Evolutionary conservation across 2,888 invertebrate species (phyloP), one percentile per base, ranked within the genome.

Genomic region (Drosophila parthenogenetica): DNA sequence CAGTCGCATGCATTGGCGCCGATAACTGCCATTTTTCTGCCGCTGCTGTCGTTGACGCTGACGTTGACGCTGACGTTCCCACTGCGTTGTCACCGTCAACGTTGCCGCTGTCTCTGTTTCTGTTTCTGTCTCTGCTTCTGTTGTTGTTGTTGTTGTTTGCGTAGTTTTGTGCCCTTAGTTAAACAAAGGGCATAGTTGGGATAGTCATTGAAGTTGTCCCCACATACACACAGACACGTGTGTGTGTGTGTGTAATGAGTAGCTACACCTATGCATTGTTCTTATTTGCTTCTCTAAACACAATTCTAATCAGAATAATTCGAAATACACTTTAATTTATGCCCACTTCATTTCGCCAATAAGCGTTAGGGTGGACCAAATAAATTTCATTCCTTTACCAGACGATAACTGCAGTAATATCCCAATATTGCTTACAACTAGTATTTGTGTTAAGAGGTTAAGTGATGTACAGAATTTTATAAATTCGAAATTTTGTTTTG

Each of bases 1-100:
- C 74, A 74, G 70, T 86, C 79, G 72, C 80, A 89, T 89, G 82
- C 90, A 89, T 90, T 84, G 83, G 85, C 89, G 90, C 89, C 89
- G 89, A 90, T 90, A 90, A 89, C 87, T 85, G 89, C 79, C 89
- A 85, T 85, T 89, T 84, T 89, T 83, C 79, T 77, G 70, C 77
- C 66, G 60, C 69, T 72, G 54, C 42, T 32, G 60, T 14, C 59
- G 58, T 14, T 25, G 53, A 22, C 45, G 46, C n/a, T 25, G 40
- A 29, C 45, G 46, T 13, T 25, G 40, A 29, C 53, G 53, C 51
- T 22, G 40, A 22, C 40, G 16, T 14, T 32, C 55, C 53, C 14
- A 32, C 51, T 55, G 19, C 60, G 53, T 35, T 40, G 37, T 14
- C 48, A 48, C 17, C 59, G 70, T 61, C 39, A 39, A 17, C 58